Evolutionary conservation across 2,888 invertebrate genomes (phyloP).

Genomic region (Spodoptera picta): DNA sequence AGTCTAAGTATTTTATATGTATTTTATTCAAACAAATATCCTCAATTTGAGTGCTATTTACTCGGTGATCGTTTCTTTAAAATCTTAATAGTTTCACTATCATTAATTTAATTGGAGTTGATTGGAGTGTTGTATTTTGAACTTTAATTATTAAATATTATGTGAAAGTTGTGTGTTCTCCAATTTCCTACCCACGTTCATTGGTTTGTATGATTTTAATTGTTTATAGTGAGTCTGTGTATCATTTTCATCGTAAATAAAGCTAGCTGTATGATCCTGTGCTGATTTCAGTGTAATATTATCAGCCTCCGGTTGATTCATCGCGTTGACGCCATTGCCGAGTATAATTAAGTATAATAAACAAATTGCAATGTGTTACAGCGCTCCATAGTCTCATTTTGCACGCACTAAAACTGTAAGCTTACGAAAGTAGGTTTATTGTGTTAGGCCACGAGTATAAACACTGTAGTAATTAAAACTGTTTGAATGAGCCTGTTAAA

Average conservation of each 20-base stretch:
- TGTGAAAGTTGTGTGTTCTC: conserved; percentile 53
- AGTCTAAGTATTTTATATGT: no score
- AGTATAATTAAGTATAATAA: conserved; percentile 60
- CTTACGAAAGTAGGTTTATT: conserved; percentile 26
- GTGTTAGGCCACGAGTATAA: background rate
- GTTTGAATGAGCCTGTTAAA: no score
- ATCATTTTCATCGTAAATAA: conserved; percentile 8
- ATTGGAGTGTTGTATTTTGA: no score
- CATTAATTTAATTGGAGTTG: no score
- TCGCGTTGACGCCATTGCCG: conserved; percentile 65
- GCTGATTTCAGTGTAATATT: conserved; percentile 34
- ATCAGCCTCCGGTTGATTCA: conserved; percentile 62
- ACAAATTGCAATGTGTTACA: conserved; percentile 47
- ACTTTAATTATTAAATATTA: conserved; percentile 27
- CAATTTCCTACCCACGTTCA: conserved; percentile 36
- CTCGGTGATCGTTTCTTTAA: no score
- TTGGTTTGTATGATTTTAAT: conserved; percentile 45
- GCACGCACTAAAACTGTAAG: conserved; percentile 15
- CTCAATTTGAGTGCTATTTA: no score
- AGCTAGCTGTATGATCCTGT: conserved; percentile 36
- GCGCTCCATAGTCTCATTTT: conserved; percentile 26
- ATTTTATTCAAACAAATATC: no score
- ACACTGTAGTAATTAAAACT: conserved; percentile 1
- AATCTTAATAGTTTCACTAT: no score
- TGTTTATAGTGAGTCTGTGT: conserved; percentile 9